Conservation (phyloP, 1,140 invertebrate species). For the Ceratina australensis region DNA sequence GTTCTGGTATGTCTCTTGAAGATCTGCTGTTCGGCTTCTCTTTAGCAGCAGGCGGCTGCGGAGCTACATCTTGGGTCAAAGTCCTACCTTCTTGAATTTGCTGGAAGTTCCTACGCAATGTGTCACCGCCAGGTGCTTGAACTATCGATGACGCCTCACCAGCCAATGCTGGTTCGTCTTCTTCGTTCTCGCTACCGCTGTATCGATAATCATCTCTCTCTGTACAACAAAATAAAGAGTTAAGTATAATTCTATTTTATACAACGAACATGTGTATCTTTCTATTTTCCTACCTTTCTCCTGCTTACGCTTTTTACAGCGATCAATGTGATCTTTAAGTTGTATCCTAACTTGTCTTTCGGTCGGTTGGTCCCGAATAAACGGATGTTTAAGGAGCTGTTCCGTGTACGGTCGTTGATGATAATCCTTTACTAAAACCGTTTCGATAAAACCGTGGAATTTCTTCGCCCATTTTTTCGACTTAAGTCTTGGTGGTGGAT, state of each 20-base stretch:
- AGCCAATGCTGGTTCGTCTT: constrained; percentile 90
- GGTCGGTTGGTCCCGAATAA: constrained; percentile 98
- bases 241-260: neutral
- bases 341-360: constrained; percentile 98
- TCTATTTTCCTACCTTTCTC: constrained; percentile 83
- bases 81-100: constrained; percentile 95
- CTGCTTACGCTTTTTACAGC: constrained; percentile 96
- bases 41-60: constrained; percentile 80
- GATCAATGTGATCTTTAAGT: constrained; percentile 99
- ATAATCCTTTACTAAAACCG: constrained; percentile 97
- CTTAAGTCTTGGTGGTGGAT: constrained; percentile 97
- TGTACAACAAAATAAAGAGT: constrained; percentile 52
- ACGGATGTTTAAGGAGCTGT: constrained; percentile 97
- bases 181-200: constrained; percentile 93
- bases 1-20: constrained; percentile 84
- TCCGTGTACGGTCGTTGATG: constrained; percentile 99
- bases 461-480: constrained; percentile 99
- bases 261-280: neutral
- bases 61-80: constrained; percentile 80
- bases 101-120: constrained; percentile 96
- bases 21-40: constrained; percentile 75
- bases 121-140: constrained; percentile 93
- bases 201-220: constrained; percentile 91
- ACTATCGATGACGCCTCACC: constrained; percentile 95
- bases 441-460: constrained; percentile 95